Evolutionary conservation across 2,797 vertebrate genomes (phyloP).

Genomic region (Sorex maritimensis): DNA sequence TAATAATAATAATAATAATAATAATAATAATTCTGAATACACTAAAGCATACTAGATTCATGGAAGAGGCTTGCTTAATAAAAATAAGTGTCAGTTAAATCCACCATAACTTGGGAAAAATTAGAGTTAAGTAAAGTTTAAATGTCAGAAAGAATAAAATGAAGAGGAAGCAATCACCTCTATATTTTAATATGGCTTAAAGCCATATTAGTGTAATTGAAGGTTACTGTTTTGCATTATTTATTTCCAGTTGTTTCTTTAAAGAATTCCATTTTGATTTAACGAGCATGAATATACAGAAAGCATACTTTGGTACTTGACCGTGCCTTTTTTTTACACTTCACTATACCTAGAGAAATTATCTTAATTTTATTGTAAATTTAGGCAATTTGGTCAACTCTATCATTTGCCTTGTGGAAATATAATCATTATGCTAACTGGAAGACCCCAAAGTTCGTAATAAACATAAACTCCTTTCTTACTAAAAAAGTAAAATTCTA

Average conservation of each 20-base stretch:
- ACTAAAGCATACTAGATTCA: neutral
- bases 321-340: neutral
- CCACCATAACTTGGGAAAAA: neutral
- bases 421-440: neutral
- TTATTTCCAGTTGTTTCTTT: constrained; percentile 37
- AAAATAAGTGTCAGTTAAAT: constrained; percentile 8
- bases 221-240: neutral
- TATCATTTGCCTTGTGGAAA: neutral
- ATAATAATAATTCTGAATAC: too few relatives aligned
- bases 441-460: neutral
- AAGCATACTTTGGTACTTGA: neutral
- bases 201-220: constrained; percentile 27
- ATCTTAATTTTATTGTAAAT: neutral
- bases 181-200: neutral
- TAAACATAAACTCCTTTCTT: neutral
- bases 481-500: neutral
- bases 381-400: neutral
- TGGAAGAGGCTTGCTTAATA: neutral
- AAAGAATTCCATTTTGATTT: constrained; percentile 4
- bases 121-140: neutral
- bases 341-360: neutral
- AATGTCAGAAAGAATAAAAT: too few relatives aligned
- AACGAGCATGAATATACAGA: neutral
- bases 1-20: too few relatives aligned
- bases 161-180: neutral